These are phyloP conservation scores for Piscicola geometra DNA, from an alignment of 2,888 invertebrate species.

Conservation along the genomic window DNA sequence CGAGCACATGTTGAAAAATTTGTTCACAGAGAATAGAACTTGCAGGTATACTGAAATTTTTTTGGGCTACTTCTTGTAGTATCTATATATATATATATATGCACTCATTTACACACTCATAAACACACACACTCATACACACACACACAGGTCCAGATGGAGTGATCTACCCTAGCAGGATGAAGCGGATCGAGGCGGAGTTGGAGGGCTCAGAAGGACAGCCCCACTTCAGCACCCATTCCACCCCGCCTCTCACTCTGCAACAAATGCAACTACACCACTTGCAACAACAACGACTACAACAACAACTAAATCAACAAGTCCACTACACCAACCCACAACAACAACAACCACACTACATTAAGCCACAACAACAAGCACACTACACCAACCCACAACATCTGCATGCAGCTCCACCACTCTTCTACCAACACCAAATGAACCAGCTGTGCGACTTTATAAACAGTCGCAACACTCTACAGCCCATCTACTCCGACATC, in stretches of 20 bases:
- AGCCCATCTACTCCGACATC: not conserved
- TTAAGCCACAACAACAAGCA: not conserved
- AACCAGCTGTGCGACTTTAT: not conserved
- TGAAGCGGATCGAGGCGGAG: not conserved
- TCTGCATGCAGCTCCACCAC: not conserved
- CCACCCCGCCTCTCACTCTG: not conserved
- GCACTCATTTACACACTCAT: too few relatives aligned
- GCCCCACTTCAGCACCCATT: not conserved
- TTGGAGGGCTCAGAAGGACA: too few relatives aligned
- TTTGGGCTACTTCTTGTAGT: too few relatives aligned
- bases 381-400: too few relatives aligned
- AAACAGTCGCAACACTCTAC: not conserved
- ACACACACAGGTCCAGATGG: not conserved
- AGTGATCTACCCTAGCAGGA: slow-evolving; percentile 4
- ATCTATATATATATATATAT: too few relatives aligned
- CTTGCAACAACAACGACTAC: slow-evolving; percentile 1
- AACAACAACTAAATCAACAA: not conserved
- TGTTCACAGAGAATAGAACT: too few relatives aligned
- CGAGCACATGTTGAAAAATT: too few relatives aligned
- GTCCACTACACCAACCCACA: too few relatives aligned
- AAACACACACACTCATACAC: too few relatives aligned
- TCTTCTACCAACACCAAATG: not conserved
- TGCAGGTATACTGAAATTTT: too few relatives aligned
- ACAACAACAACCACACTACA: slow-evolving; percentile 1
- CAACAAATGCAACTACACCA: not conserved